Base-by-base conservation (phyloP, 2,113 vertebrate species). In the Junco hyemalis region DNA sequence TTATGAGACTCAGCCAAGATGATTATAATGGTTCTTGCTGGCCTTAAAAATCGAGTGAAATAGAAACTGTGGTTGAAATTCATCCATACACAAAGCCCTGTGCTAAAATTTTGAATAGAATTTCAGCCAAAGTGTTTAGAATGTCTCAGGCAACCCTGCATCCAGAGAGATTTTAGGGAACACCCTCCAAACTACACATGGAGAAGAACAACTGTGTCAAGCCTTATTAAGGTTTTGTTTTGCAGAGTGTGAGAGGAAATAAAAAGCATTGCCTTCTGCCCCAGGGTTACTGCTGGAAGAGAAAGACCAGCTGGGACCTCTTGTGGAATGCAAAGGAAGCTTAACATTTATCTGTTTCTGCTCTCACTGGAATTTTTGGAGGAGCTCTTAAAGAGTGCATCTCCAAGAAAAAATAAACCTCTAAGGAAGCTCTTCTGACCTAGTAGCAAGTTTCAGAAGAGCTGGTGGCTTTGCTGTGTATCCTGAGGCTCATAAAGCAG, bases 301-400 rank as follows among this genome's bases (percentile, higher is more conserved):
- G 83, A 95, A 96, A 92, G 90, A 94, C 82, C 90, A 90, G 93
- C 91, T 97, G 91, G 93, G 94, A 97, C 94, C 91, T 95, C 93
- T 95, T 86, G 90, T 97, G 96, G 95, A 96, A 97, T 74, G 64
- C 69, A 88, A 95, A 92, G 93, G 92, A 93, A 97, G 72, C 93
- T 97, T 92, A 92, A 74, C 60, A 48, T 95, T 93, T 92, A 88
- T 93, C 86, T 94, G 86, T 51, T 50, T 82, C 72, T 93, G 60
- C 48, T 90, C 65, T 71, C 9, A 0, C 23, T 40, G 48, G 47
- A 64, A 60, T 60, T 86, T 94, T 70, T 84, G 76, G 72, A 95
- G 65, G 11, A 90, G 40, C 36, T 86, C n/a, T 53, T 81, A 35
- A 83, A 92, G 87, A 10, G 29, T 36, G 22, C 69, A 81, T 64